These are phyloP conservation scores for Aphodius granarius DNA, from an alignment of 2,888 invertebrate genomes.

Conservation along the genomic window DNA sequence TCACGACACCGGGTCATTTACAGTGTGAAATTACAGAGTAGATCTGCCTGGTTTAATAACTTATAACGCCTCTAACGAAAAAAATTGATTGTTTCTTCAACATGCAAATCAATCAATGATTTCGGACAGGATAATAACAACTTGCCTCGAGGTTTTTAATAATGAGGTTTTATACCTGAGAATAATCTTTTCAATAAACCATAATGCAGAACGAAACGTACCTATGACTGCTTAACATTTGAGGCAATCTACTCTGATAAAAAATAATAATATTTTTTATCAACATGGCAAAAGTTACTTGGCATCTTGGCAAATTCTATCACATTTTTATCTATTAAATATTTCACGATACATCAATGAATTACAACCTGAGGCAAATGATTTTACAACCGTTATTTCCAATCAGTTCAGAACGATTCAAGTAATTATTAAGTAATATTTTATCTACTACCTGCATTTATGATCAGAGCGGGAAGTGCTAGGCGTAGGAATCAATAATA, in stretches of 20 bases:
- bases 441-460: not conserved
- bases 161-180: too few species aligned
- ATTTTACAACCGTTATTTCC: not conserved
- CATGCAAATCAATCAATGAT: slow-evolving; percentile 9
- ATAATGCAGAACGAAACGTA: too few species aligned
- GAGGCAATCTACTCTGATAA: too few species aligned
- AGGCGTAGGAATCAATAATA: not conserved
- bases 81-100: slow-evolving; percentile 10
- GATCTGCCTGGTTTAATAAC: slow-evolving; percentile 9
- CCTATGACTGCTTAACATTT: too few species aligned
- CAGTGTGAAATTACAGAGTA: slow-evolving; percentile 1
- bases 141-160: not conserved
- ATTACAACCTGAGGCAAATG: not conserved
- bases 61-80: not conserved
- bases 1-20: not conserved
- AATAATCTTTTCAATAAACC: too few species aligned
- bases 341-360: not conserved
- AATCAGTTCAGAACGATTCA: not conserved
- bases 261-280: too few species aligned
- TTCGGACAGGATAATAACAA: slow-evolving; percentile 6
- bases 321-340: not conserved
- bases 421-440: not conserved
- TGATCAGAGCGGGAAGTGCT: not conserved
- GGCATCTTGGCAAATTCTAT: too few species aligned
- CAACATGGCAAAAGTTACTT: too few species aligned